phyloP scores from a whole-genome alignment of 2,113 vertebrate species.

The human region GRCh38 chr6:9524001-9524500 shows the following conservation, averaged over 20 bases:
- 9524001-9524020: neutral
- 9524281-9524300: accelerated
- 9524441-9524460: neutral
- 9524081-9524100: neutral
- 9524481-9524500: neutral
- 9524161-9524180: neutral
- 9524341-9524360: no score
- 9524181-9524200: no score
- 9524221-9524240: no score
- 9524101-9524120: neutral
- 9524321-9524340: no score
- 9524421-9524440: no score
- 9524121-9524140: neutral
- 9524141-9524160: neutral
- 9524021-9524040: neutral
- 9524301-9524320: no score
- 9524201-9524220: no score
- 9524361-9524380: no score
- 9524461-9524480: neutral
- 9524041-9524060: neutral
- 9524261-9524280: no score
- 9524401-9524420: accelerated
- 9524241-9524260: no score
- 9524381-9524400: no score
- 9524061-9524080: neutral